Percentiles rank a stretch among this genome's conserved stretches.
Conservation (phyloP, 2,797 vertebrate genomes). For the Cephalopachus bancanus region DNA sequence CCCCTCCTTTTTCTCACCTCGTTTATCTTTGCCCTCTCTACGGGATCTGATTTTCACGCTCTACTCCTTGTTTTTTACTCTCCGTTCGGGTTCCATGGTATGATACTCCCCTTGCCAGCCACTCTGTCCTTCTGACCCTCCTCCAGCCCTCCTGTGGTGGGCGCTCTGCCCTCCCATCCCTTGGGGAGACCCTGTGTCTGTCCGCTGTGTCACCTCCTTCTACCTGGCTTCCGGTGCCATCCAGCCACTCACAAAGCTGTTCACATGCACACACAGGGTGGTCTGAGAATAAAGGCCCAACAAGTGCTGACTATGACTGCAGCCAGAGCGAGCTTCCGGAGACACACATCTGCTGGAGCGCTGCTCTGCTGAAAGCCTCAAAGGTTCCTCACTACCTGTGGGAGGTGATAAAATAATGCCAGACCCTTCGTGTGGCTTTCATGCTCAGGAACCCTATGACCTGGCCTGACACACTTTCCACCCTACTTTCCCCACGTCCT, state of each 20-base stretch:
- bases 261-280: not conserved
- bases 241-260: not conserved
- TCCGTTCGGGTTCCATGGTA: not conserved
- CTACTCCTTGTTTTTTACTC: not conserved
- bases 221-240: not conserved
- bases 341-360: not conserved
- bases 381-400: not conserved
- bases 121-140: not conserved
- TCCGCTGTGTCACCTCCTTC: not conserved
- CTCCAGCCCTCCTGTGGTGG: not conserved
- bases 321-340: conserved; percentile 19
- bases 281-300: not conserved
- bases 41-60: not conserved
- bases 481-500: not conserved
- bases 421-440: not conserved
- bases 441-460: not conserved
- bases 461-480: not conserved
- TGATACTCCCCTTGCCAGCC: not conserved
- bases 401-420: not conserved
- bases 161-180: not conserved
- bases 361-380: not conserved
- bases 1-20: not conserved
- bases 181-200: not conserved
- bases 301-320: conserved; percentile 32
- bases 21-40: conserved; percentile 12